Evolutionary conservation across 2,797 vertebrate genomes (phyloP).

Genomic region (Manis pentadactyla): DNA sequence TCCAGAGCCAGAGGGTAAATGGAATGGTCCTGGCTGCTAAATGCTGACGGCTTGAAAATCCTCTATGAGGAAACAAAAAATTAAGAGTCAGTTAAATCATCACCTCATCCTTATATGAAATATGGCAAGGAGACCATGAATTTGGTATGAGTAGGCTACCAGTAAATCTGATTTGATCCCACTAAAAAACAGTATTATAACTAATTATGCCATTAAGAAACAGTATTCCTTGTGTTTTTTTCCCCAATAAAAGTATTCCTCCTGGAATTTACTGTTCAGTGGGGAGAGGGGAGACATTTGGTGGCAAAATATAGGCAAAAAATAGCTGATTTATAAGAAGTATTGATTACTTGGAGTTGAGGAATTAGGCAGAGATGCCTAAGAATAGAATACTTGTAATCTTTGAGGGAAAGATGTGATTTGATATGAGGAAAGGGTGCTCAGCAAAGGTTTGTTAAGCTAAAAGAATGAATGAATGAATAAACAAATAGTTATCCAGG

Average conservation of each 20-base stretch:
- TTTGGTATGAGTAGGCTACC: neutral
- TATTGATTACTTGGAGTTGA: slow-evolving; percentile 45
- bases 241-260: slow-evolving; percentile 19
- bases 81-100: slow-evolving; percentile 38
- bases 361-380: neutral
- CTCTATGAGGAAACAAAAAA: neutral
- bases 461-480: neutral
- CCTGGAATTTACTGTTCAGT: neutral
- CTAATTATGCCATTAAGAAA: too few relatives aligned
- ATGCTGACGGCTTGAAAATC: slow-evolving; percentile 52
- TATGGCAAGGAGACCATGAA: neutral
- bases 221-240: slow-evolving; percentile 45
- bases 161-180: neutral
- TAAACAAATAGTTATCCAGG: neutral
- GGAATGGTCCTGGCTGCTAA: neutral
- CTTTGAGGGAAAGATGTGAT: neutral
- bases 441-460: neutral
- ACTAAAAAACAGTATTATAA: neutral
- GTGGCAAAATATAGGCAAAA: slow-evolving; percentile 27
- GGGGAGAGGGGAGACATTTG: neutral
- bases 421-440: neutral
- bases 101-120: slow-evolving; percentile 13
- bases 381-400: neutral
- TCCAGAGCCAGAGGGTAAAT: slow-evolving; percentile 43
- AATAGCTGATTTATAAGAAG: slow-evolving; percentile 26